Conservation (phyloP, 2,797 vertebrate genomes). For the Emys orbicularis region DNA sequence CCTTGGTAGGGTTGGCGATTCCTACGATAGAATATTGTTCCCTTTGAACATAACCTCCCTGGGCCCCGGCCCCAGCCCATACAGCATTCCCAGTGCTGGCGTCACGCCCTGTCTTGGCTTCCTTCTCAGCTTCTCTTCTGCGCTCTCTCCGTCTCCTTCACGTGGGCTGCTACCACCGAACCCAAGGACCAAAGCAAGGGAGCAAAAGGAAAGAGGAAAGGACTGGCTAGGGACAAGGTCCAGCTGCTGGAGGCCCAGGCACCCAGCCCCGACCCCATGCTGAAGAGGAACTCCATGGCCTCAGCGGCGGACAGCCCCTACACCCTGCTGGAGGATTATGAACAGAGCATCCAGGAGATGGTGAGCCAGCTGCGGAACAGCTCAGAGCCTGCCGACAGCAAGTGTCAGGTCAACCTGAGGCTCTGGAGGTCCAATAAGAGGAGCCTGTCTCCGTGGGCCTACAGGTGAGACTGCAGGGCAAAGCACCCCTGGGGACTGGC, state of each 20-base stretch:
- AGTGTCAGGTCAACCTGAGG: slow-evolving; percentile 87
- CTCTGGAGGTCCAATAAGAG: slow-evolving; percentile 89
- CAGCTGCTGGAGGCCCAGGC: slow-evolving; percentile 47
- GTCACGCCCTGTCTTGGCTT: background rate
- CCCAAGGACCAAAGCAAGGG: slow-evolving; percentile 72
- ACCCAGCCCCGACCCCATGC: slow-evolving; percentile 78
- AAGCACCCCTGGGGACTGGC: no score
- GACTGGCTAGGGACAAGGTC: slow-evolving; percentile 42
- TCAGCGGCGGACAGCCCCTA: slow-evolving; percentile 56
- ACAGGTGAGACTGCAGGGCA: slow-evolving; percentile 80
- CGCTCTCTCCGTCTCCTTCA: slow-evolving; percentile 76
- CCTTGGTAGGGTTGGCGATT: fast-evolving
- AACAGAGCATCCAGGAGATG: slow-evolving; percentile 87
- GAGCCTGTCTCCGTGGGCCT: slow-evolving; percentile 90
- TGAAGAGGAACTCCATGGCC: slow-evolving; percentile 67
- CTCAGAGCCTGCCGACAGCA: slow-evolving; percentile 80
- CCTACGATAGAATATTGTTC: fast-evolving
- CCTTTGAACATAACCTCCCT: background rate
- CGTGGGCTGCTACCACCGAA: slow-evolving; percentile 48
- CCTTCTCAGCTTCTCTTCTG: slow-evolving; percentile 79
- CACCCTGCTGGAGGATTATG: slow-evolving; percentile 83
- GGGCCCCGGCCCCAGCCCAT: background rate
- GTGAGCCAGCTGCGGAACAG: slow-evolving; percentile 85
- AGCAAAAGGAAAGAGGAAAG: slow-evolving; percentile 78
- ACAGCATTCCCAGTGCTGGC: fast-evolving